Evolutionary conservation across 2,797 vertebrate genomes (phyloP).

Genomic region (Tokudaia tokunoshimensis): DNA sequence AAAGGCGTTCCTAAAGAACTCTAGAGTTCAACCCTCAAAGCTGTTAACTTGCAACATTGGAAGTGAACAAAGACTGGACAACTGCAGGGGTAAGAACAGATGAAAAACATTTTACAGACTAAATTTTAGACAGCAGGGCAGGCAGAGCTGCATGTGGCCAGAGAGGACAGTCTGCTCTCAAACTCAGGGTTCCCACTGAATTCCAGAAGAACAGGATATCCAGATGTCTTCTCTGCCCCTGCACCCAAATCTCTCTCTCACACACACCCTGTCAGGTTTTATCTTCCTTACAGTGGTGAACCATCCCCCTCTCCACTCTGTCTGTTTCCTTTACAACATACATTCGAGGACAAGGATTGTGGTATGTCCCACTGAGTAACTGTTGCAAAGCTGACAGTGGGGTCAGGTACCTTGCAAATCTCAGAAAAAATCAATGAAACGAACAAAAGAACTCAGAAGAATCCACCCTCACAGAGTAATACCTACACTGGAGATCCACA

Average conservation of each 20-base stretch:
- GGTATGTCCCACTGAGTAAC: not conserved
- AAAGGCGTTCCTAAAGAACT: not conserved
- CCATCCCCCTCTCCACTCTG: not conserved
- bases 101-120: not conserved
- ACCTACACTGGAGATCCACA: not conserved
- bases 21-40: not conserved
- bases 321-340: not conserved
- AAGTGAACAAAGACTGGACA: not conserved
- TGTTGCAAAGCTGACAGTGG: not conserved
- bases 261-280: not conserved
- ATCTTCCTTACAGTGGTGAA: not conserved
- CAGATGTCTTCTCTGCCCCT: not conserved
- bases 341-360: not conserved
- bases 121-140: not conserved
- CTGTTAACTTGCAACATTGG: not conserved
- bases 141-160: not conserved
- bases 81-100: too few species aligned
- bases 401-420: not conserved
- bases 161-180: not conserved
- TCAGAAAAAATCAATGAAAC: not conserved
- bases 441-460: not conserved
- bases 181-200: not conserved
- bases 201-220: not conserved
- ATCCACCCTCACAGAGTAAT: not conserved
- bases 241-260: not conserved